phyloP scores from a whole-genome alignment of 2,888 invertebrate genomes.

The Hemicrepidius hirtus region DNA sequence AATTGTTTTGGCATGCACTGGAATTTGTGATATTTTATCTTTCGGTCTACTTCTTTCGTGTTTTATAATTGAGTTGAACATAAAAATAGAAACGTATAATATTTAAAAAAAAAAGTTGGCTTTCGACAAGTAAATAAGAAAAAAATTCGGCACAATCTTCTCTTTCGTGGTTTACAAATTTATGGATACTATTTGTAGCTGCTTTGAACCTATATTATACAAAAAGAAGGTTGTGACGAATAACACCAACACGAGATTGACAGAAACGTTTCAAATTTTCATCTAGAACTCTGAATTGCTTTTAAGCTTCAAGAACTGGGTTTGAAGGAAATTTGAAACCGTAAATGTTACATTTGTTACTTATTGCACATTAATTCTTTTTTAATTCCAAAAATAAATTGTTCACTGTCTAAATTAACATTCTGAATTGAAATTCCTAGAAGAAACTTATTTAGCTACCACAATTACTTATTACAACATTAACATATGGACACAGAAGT shows the following conservation, averaged over 20 bases:
- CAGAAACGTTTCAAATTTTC: slow-evolving; percentile 24
- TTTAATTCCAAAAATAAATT: no score
- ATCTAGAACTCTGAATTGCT: background rate
- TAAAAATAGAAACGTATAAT: no score
- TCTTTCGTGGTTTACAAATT: background rate
- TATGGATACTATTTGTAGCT: slow-evolving; percentile 22
- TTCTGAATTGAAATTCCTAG: background rate
- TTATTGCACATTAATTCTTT: background rate
- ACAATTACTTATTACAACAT: slow-evolving; percentile 18
- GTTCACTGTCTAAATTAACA: no score
- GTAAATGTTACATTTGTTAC: background rate
- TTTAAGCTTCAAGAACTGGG: background rate
- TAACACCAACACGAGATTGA: slow-evolving; percentile 21
- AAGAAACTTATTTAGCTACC: background rate
- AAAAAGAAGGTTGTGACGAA: slow-evolving; percentile 12
- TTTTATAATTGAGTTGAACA: no score
- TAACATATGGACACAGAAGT: slow-evolving; percentile 24
- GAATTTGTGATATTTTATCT: slow-evolving; percentile 5
- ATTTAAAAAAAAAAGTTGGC: no score
- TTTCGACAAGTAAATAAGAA: background rate
- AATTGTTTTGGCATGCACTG: slow-evolving; percentile 23
- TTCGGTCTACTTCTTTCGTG: background rate
- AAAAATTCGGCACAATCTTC: background rate
- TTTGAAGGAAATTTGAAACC: background rate
- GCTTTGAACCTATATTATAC: slow-evolving; percentile 3